Evolutionary conservation across 2,113 vertebrate genomes (phyloP).

Genomic region (Psilopsiagon aurifrons): DNA sequence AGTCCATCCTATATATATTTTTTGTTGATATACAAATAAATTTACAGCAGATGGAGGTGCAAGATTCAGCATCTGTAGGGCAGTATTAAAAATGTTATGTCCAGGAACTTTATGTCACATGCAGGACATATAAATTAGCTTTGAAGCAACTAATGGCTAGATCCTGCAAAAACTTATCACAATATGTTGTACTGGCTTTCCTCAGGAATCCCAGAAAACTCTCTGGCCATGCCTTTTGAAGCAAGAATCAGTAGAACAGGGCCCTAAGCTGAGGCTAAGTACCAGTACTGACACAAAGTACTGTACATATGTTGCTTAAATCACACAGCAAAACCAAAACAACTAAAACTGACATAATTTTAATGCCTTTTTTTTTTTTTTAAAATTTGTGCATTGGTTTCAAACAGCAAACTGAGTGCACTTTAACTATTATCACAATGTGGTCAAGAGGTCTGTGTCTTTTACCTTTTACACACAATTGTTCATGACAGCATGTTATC

Average conservation of each 20-base stretch:
- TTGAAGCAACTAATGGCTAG: background rate
- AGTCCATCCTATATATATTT: slow-evolving; percentile 13
- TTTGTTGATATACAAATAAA: slow-evolving; percentile 18
- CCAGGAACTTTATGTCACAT: background rate
- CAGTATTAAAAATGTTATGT: slow-evolving; percentile 14
- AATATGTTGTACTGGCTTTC: background rate
- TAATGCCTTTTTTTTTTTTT: slow-evolving; percentile 73
- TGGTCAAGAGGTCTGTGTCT: slow-evolving; percentile 91
- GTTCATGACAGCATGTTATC: slow-evolving; percentile 87
- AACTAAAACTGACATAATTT: slow-evolving; percentile 77
- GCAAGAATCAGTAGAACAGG: background rate
- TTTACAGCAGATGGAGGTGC: slow-evolving; percentile 19
- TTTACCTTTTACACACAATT: slow-evolving; percentile 92
- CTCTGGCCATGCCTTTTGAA: background rate
- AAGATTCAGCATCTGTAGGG: slow-evolving; percentile 22
- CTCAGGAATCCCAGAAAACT: background rate
- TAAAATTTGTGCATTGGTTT: slow-evolving; percentile 90
- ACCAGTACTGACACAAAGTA: slow-evolving; percentile 37
- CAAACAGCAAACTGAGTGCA: slow-evolving; percentile 96
- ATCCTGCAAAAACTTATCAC: slow-evolving; percentile 2
- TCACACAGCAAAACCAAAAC: slow-evolving; percentile 66
- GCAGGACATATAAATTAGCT: background rate
- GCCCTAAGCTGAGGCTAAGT: slow-evolving; percentile 4
- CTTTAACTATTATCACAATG: slow-evolving; percentile 92
- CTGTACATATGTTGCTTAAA: slow-evolving; percentile 15